These are phyloP conservation scores for Aegithalos caudatus DNA, from an alignment of 2,113 vertebrate genomes.

Conservation along the genomic window DNA sequence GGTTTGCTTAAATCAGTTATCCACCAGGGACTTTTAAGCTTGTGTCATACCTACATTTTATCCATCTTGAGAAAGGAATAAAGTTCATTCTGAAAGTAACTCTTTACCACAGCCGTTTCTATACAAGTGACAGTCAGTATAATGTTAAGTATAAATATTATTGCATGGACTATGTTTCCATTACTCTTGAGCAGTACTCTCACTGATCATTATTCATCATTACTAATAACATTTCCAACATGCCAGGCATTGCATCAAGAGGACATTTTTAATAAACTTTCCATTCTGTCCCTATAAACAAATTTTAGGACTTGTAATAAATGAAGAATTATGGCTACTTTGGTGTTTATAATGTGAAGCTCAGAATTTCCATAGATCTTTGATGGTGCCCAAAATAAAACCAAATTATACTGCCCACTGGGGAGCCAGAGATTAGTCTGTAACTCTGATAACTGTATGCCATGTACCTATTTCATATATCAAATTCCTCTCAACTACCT, in stretches of 20 bases:
- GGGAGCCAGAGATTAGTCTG: neutral
- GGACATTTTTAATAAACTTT: conserved; percentile 57
- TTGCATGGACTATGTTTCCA: conserved; percentile 13
- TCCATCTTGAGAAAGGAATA: neutral
- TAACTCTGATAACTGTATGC: neutral
- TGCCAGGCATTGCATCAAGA: conserved; percentile 17
- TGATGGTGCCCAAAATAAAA: conserved; percentile 1
- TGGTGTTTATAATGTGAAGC: conserved; percentile 7
- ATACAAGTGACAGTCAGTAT: conserved; percentile 7
- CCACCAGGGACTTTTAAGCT: neutral
- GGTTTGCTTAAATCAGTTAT: neutral
- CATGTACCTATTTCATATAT: neutral
- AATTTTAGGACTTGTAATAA: conserved; percentile 29
- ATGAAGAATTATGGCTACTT: conserved; percentile 26
- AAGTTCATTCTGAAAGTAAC: neutral
- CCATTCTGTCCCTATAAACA: conserved; percentile 39
- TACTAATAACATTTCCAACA: conserved; percentile 35
- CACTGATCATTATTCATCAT: conserved; percentile 34
- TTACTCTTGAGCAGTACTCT: conserved; percentile 10
- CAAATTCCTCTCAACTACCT: neutral
- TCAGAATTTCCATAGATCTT: conserved; percentile 37
- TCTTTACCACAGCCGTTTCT: neutral
- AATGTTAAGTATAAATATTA: conserved; percentile 51
- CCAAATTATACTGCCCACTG: neutral
- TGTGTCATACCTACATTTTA: neutral